Percentiles rank a stretch among this genome's conserved stretches.
phyloP scores from a whole-genome alignment of 53 echinoderm and acorn worm genomes.

The Mesocentrotus franciscanus region DNA sequence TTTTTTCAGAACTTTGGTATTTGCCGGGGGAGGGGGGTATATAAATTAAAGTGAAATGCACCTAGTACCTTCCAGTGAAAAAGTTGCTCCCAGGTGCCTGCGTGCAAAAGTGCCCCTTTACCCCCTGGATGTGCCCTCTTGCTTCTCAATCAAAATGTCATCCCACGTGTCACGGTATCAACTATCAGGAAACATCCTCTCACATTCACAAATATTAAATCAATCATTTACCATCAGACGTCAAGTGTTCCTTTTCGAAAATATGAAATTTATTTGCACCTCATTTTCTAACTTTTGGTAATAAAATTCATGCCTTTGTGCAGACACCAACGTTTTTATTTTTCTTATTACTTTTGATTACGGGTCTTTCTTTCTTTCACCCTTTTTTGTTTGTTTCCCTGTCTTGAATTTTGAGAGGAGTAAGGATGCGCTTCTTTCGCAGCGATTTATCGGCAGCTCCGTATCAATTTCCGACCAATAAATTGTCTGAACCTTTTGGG shows the following conservation, averaged over 20 bases:
- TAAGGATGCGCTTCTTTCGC: not conserved
- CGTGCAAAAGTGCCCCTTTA: too few relatives aligned
- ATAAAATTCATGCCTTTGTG: not conserved
- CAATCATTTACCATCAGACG: slow-evolving; percentile 10
- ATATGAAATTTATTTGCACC: not conserved
- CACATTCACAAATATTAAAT: slow-evolving; percentile 33
- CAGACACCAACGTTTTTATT: not conserved
- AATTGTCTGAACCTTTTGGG: slow-evolving; percentile 1
- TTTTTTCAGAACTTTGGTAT: too few relatives aligned
- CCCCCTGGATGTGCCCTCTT: too few relatives aligned
- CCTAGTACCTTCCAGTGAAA: too few relatives aligned
- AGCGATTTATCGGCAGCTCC: not conserved
- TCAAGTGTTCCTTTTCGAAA: not conserved
- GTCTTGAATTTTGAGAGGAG: not conserved
- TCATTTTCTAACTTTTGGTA: not conserved
- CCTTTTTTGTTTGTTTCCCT: too few relatives aligned
- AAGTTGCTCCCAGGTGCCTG: too few relatives aligned
- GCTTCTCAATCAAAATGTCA: not conserved
- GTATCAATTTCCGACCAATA: slow-evolving; percentile 44
- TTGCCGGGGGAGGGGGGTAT: too few relatives aligned
- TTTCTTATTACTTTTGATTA: not conserved
- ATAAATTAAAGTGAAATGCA: too few relatives aligned
- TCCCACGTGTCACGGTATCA: not conserved
- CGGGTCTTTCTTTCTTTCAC: not conserved
- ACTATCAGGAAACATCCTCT: not conserved